phyloP scores from a whole-genome alignment of 2,113 vertebrate species.

The Oenanthe melanoleuca region DNA sequence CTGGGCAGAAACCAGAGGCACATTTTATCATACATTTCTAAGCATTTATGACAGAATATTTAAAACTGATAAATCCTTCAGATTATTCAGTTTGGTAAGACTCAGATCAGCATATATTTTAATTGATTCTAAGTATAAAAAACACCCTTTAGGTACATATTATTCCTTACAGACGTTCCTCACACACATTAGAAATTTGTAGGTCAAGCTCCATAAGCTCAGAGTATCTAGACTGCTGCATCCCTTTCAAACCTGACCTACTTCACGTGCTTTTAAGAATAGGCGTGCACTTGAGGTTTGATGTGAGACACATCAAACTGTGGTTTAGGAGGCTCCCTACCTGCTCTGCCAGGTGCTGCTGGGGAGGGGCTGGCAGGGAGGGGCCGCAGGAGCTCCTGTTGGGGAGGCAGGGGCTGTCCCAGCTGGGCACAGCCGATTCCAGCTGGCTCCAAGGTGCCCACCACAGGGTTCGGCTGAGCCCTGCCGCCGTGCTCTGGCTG shows the following conservation, averaged over 20 bases:
- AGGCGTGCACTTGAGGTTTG: not conserved
- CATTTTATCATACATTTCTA: not conserved
- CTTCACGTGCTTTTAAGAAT: not conserved
- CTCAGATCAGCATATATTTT: not conserved
- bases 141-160: not conserved
- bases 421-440: accelerated
- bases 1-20: not conserved
- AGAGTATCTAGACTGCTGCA: not conserved
- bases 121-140: not conserved
- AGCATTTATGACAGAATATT: not conserved
- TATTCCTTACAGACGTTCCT: not conserved
- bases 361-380: accelerated
- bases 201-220: not conserved
- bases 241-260: not conserved
- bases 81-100: not conserved
- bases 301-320: not conserved
- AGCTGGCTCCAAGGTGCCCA: accelerated
- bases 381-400: not conserved
- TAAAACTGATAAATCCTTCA: not conserved
- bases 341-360: accelerated
- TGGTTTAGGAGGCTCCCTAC: not conserved
- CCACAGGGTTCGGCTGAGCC: accelerated
- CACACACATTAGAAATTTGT: accelerated
- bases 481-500: accelerated
- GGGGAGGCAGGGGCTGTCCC: accelerated